Conservation (phyloP, 2,797 vertebrate species). For the Sebastiscus tertius region DNA sequence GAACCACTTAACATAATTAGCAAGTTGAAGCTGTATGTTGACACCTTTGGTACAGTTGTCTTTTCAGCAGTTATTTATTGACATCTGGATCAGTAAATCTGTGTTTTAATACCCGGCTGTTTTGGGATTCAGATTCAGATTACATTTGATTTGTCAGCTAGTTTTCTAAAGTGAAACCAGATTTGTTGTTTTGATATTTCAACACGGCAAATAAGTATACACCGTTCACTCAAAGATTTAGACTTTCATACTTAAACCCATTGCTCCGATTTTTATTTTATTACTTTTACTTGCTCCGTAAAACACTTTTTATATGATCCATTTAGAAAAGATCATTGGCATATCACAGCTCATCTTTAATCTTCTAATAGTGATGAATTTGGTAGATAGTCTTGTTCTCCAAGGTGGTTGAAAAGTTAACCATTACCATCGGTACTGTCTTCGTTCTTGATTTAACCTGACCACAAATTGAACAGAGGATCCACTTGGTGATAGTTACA, state of each 20-base stretch:
- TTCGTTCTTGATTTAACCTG: background rate
- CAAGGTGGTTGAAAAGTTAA: background rate
- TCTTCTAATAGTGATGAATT: background rate
- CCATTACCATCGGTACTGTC: background rate
- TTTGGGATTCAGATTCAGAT: background rate
- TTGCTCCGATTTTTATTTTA: background rate
- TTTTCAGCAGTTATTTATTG: conserved; percentile 5
- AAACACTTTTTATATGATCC: background rate
- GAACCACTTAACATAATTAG: background rate
- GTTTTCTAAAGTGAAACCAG: background rate
- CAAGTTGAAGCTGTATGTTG: background rate
- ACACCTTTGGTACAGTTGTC: background rate
- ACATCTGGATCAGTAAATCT: background rate
- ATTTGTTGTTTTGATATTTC: background rate
- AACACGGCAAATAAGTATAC: background rate
- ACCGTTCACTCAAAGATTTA: background rate
- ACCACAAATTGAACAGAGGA: background rate
- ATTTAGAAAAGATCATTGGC: background rate
- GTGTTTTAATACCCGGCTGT: background rate
- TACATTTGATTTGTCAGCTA: background rate
- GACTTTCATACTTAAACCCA: background rate
- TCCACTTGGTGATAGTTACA: background rate
- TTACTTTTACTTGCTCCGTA: background rate
- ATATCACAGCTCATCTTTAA: background rate
- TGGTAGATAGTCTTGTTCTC: background rate